Conservation (phyloP, 2,113 vertebrate genomes). For the Centropristis striata region DNA sequence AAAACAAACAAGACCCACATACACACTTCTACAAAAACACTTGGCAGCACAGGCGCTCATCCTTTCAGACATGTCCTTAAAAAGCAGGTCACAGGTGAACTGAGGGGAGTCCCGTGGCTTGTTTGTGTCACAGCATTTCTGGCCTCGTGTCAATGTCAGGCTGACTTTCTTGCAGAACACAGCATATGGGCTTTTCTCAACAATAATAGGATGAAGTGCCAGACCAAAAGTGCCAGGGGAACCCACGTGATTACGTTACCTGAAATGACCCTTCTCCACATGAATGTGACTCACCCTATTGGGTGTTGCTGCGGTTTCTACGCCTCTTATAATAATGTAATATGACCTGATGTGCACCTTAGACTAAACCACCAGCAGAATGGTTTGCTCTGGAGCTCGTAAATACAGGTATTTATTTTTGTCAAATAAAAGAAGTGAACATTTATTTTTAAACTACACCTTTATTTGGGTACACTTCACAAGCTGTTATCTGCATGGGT, state of each 20-base stretch:
- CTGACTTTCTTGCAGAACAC: constrained; percentile 44
- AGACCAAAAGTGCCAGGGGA: constrained; percentile 29
- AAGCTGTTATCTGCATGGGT: background rate
- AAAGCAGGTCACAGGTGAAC: constrained; percentile 74
- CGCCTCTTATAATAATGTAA: constrained; percentile 38
- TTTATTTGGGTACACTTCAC: background rate
- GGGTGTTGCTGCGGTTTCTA: constrained; percentile 37
- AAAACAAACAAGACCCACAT: constrained; percentile 75
- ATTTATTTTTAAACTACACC: constrained; percentile 4
- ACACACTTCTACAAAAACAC: constrained; percentile 49
- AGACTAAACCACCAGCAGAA: constrained; percentile 29
- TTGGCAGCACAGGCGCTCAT: constrained; percentile 60
- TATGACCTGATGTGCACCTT: constrained; percentile 38
- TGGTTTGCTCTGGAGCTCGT: constrained; percentile 14
- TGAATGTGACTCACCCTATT: constrained; percentile 46
- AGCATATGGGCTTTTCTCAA: constrained; percentile 50
- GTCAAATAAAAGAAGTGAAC: background rate
- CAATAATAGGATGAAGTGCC: constrained; percentile 59
- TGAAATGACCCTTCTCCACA: constrained; percentile 60
- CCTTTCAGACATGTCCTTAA: constrained; percentile 67
- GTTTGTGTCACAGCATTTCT: constrained; percentile 36
- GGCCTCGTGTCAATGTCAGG: constrained; percentile 29
- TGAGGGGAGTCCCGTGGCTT: constrained; percentile 40
- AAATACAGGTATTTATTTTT: constrained; percentile 7
- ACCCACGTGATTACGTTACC: constrained; percentile 66